Conservation (phyloP, 2,888 invertebrate genomes). For the Noctua fimbriata region DNA sequence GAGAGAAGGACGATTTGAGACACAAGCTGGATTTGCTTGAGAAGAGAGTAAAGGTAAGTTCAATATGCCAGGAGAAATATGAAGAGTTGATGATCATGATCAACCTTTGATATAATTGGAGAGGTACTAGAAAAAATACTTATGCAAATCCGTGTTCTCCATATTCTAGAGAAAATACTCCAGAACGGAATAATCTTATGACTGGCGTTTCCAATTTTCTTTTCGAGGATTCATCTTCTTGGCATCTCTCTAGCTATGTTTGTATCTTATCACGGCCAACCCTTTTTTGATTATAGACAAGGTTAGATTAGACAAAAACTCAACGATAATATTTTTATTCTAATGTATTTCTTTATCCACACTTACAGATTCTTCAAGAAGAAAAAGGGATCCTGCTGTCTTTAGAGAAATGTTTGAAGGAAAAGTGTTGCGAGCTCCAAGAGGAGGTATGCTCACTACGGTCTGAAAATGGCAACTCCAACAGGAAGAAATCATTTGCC, state of each 20-base stretch:
- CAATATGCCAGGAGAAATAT: not conserved
- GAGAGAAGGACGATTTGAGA: slow-evolving; percentile 91
- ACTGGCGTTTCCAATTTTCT: not conserved
- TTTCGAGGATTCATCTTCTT: not conserved
- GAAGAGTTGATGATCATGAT: not conserved
- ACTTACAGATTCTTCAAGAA: slow-evolving; percentile 92
- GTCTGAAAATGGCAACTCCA: slow-evolving; percentile 88
- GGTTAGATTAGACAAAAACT: not conserved
- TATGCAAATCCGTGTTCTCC: not conserved
- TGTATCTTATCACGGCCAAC: slow-evolving; percentile 1
- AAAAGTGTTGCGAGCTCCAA: slow-evolving; percentile 94
- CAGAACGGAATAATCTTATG: no score
- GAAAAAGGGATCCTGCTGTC: slow-evolving; percentile 94
- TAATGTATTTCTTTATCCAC: not conserved
- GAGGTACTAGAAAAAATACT: not conserved
- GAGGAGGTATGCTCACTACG: slow-evolving; percentile 92
- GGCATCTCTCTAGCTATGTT: not conserved
- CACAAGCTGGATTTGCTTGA: slow-evolving; percentile 93
- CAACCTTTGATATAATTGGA: not conserved
- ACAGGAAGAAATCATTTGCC: slow-evolving; percentile 87
- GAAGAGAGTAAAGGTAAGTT: slow-evolving; percentile 92
- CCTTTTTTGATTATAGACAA: not conserved
- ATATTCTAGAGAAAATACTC: not conserved
- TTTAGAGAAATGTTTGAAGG: slow-evolving; percentile 93
- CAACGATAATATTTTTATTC: not conserved